Evolutionary conservation across 2,113 vertebrate genomes (phyloP).

Genomic region (Solenodon paradoxus): DNA sequence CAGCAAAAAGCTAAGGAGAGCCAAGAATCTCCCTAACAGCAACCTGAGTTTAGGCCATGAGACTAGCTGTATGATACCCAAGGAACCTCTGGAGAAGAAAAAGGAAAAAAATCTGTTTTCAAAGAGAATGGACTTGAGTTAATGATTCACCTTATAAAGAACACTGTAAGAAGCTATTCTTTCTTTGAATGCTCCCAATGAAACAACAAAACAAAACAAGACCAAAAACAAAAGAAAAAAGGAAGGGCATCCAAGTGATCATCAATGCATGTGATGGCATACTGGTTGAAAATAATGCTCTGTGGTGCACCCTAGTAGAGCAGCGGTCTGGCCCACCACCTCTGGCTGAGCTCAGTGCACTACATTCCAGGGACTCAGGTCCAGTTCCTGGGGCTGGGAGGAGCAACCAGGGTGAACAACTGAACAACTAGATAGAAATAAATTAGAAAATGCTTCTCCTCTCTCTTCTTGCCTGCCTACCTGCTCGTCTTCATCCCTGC

Average conservation of each 20-base stretch:
- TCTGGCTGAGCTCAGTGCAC: no score
- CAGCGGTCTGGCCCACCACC: no score
- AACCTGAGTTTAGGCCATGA: not conserved
- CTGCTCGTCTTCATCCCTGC: no score
- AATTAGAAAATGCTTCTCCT: no score
- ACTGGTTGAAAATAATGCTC: not conserved
- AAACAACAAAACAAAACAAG: no score
- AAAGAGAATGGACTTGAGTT: not conserved
- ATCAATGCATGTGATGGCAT: not conserved
- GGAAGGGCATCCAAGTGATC: not conserved
- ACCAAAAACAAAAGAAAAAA: no score
- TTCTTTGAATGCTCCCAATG: not conserved
- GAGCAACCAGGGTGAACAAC: no score
- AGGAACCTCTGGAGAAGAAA: not conserved
- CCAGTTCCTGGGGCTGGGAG: no score
- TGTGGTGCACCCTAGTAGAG: no score
- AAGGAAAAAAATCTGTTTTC: not conserved
- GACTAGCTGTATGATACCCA: conserved; percentile 32
- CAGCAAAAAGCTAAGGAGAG: conserved; percentile 31
- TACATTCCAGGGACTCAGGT: no score
- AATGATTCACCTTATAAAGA: not conserved
- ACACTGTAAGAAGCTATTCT: not conserved
- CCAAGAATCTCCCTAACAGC: not conserved
- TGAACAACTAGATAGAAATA: no score
- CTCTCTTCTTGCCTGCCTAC: no score